These are phyloP conservation scores for Cnemophilus loriae DNA, from an alignment of 2,113 vertebrate genomes.

Conservation along the genomic window DNA sequence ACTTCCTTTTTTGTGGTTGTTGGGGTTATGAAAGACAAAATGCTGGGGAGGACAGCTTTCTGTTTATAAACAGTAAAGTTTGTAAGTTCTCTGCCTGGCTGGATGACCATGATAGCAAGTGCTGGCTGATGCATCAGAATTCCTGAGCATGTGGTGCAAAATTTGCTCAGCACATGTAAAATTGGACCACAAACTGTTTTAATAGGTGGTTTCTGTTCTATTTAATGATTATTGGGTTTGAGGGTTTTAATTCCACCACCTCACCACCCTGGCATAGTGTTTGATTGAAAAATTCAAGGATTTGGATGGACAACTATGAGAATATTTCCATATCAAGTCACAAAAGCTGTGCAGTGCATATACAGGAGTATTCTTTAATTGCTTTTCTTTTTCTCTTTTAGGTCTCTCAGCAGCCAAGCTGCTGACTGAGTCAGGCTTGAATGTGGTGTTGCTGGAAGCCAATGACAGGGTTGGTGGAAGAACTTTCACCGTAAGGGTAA, in stretches of 20 bases:
- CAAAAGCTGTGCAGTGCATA: neutral
- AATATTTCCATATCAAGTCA: neutral
- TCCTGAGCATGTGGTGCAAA: neutral
- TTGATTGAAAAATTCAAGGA: neutral
- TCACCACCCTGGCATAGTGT: neutral
- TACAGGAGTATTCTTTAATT: neutral
- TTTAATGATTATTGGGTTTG: neutral
- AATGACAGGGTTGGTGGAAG: constrained; percentile 91
- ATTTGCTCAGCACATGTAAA: neutral
- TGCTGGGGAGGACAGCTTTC: neutral
- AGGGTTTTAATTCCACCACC: neutral
- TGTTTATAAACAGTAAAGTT: neutral
- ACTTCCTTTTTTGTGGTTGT: neutral
- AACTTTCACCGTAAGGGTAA: constrained; percentile 89
- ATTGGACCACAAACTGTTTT: neutral
- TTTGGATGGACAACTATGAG: neutral
- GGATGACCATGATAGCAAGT: neutral
- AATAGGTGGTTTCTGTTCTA: neutral
- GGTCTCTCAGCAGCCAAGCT: constrained; percentile 92
- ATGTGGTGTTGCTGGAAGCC: constrained; percentile 88
- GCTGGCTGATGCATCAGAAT: neutral
- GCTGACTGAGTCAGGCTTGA: constrained; percentile 84
- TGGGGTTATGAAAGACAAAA: neutral
- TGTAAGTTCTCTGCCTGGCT: neutral
- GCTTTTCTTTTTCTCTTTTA: constrained; percentile 55